Base-by-base conservation (phyloP, 1,140 invertebrate genomes). In the Panagrolaimus sp. region DNA sequence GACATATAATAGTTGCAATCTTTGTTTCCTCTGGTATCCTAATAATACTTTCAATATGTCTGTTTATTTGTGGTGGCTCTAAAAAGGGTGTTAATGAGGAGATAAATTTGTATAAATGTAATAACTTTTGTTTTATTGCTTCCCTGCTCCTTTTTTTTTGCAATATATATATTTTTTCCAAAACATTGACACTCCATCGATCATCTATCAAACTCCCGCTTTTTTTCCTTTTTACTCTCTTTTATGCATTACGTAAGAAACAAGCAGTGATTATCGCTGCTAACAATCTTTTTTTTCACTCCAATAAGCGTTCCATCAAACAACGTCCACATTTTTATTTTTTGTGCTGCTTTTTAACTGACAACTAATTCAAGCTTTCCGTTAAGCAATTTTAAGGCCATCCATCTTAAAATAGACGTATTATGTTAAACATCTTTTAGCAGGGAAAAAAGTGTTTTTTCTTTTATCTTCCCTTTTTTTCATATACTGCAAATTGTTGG, bases 301-400 rank as follows among this genome's bases (percentile, higher is more conserved):
- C 31, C 51, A 25, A 57, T 57, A 57, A 57, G 51, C 51, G 51
- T 57, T 57, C 51, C 51, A 57, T 57, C 51, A 57, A 57, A 27
- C 31, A 38, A 4, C 31, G 31, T 38, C 11, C 20, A 27, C n/a
- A 25, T 16, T n/a, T 27, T 20, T 27, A 25, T 57, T 57, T 57
- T 57, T 57, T 20, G 20, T 57, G 51, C 11, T 57, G 20, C 51
- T 57, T 25, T 57, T 27, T 57, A 57, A 57, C 20, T 57, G 51
- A 57, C 51, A 57, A 27, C 51, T 57, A 57, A 57, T 57, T 57
- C 51, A 27, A 20, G 20, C 27, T 57, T 57, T 57, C 51, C 20
- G n/a, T 7, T 38, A 38, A 27, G 51, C 51, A 57, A 57, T 57
- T 57, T 57, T 57, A 57, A 57, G 51, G 20, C 51, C 51, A 57